Base-by-base conservation (phyloP, 2,113 vertebrate species). In the Corynorhinus townsendii region DNA sequence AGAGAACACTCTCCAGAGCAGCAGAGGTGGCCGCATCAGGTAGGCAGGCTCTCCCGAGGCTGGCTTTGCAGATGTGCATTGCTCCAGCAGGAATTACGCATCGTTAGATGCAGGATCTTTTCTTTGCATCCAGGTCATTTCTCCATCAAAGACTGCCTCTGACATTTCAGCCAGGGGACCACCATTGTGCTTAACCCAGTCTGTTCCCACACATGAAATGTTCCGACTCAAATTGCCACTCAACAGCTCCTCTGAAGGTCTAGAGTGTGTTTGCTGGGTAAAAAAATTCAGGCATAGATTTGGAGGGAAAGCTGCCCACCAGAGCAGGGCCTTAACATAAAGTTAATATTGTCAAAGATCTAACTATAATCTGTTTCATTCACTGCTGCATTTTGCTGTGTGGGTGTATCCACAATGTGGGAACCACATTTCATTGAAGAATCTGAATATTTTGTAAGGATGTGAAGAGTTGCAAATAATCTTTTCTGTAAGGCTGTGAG, bases 401-500 rank as follows among this genome's bases (percentile, higher is more conserved):
- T 99, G 98, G 99, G 99, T 99, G 98, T 98, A 97, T 97, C 83
- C 98, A 98, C 98, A 99, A 99, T 99, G 99, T 99, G 99, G 98
- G 99, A 98, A 98, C 98, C 96, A 98, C 98, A 98, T 98, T 99
- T 99, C 99, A 99, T 99, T 99, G 98, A 99, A 98, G 96, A 98
- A 98, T 98, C 97, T 95, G 98, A 99, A 98, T 98, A 99, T 99
- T 99, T 98, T 98, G 98, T 98, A 98, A 99, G 99, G 98, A 99
- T 99, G 99, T 99, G 98, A 99, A 99, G 99, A 99, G 98, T 97
- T 98, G 98, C 99, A 98, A 98, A 98, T 99, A 99, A 98, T 99
- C 98, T 98, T 98, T 98, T 99, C 98, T 99, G 98, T 98, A 97
- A 98, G 97, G 94, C 98, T 97, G 97, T 98, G 98, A 98, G 97